Base-by-base conservation (phyloP, 2,888 invertebrate species). In the Scaptomyza caliginosa region DNA sequence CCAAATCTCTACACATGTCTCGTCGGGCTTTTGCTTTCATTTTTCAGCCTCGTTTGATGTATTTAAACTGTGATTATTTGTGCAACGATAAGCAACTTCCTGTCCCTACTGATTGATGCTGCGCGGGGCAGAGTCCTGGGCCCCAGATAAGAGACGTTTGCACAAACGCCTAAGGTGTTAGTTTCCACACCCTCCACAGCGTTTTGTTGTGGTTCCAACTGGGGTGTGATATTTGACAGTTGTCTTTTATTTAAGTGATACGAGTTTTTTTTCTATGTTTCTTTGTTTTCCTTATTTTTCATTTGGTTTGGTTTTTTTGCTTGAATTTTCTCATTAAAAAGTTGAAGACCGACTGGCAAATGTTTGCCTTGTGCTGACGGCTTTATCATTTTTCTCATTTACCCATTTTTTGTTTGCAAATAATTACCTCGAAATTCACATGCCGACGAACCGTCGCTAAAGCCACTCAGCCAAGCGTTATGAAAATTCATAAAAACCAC, bases 181-280 rank as follows among this genome's bases (percentile, higher is more conserved):
- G 84, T 83, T 80, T 74, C 60, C 57, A 60, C 77, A 80, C 67
- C 64, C 65, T 46, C 16, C 6, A 16, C 51, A 10, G 50, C 42
- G 39, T 40, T 36, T 67, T 50, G 67, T 67, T 75, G 84, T 59
- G 83, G 70, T 70, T 68, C 36, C 55, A 43, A 50, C 54, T 49
- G 54, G 51, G 67, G 85, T 86, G 87, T 81, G 85, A 83, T 71
- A 83, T 78, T 84, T 86, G 78, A 81, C 81, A 86, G 86, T 81
- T 70, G 70, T 70, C 59, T 65, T 45, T 50, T 55, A 58, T 43
- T 59, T 52, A 59, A 80, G 65, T 77, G 84, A 86, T 84, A 82
- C 80, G 79, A 74, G 72, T 86, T 86, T 68, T 86, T 70, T 77
- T 72, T 70, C 73, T 67, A 78, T 77, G 77, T 83, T 55, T 52